Conservation (phyloP, 2,113 vertebrate genomes). For the Cottus gobio region DNA sequence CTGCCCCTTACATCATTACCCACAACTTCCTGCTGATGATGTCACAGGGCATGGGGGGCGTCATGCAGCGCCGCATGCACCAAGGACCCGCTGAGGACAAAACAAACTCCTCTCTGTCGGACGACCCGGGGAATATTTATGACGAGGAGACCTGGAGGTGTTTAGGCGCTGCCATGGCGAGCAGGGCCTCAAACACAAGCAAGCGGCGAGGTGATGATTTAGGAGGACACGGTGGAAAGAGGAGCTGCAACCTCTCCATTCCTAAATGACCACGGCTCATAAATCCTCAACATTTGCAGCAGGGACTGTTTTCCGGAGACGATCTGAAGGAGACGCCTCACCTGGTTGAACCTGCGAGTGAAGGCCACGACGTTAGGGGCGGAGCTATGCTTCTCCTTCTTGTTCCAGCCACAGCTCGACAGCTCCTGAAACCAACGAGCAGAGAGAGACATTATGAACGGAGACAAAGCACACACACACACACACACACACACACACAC, state of each 20-base stretch:
- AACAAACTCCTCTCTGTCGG: neutral
- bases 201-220: conserved; percentile 35
- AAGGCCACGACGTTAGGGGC: conserved; percentile 98
- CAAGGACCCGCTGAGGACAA: conserved; percentile 28
- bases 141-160: conserved; percentile 2
- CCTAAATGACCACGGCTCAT: conserved; percentile 38
- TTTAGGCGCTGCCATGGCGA: conserved; percentile 30
- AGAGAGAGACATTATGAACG: neutral
- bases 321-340: conserved; percentile 76
- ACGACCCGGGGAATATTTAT: conserved; percentile 23
- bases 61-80: too few species aligned
- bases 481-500: too few species aligned
- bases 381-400: conserved; percentile 98
- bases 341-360: conserved; percentile 98
- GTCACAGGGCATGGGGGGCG: too few species aligned
- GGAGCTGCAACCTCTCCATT: conserved; percentile 31
- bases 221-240: conserved; percentile 54
- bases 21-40: conserved; percentile 55
- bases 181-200: conserved; percentile 19
- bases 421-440: conserved; percentile 87
- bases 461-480: neutral
- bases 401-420: conserved; percentile 99
- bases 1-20: conserved; percentile 44
- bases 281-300: conserved; percentile 32
- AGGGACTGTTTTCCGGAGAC: neutral